phyloP scores from a whole-genome alignment of 2,888 invertebrate genomes.

The Morpho achilles region DNA sequence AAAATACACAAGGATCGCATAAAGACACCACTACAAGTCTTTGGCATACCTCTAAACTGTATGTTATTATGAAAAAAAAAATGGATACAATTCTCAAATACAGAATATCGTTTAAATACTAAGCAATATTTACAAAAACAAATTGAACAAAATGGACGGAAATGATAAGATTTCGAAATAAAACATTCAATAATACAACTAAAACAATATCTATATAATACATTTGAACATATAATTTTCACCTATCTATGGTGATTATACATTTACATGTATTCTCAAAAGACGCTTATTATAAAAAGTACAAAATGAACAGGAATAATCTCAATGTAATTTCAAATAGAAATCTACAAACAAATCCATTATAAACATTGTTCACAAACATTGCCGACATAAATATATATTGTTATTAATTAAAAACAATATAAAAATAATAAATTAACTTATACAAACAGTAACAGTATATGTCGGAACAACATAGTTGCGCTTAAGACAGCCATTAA shows the following conservation, averaged over 20 bases:
- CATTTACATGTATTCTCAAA: conserved; percentile 23
- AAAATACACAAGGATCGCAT: conserved; percentile 34
- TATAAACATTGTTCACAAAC: conserved; percentile 36
- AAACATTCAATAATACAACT: conserved; percentile 29
- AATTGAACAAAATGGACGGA: conserved; percentile 65
- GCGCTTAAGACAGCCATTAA: conserved; percentile 43
- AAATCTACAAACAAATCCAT: conserved; percentile 41
- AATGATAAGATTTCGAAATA: conserved; percentile 67
- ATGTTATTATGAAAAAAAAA: conserved; percentile 54
- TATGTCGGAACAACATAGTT: conserved; percentile 39
- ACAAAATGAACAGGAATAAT: conserved; percentile 70
- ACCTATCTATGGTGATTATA: conserved; percentile 2
- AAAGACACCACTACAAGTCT: conserved; percentile 60
- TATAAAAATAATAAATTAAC: conserved; percentile 51
- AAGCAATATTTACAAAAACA: conserved; percentile 40
- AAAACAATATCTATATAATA: conserved; percentile 27
- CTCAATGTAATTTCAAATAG: conserved; percentile 72
- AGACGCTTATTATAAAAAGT: conserved; percentile 62
- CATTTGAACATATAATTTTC: conserved; percentile 47
- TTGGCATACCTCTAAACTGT: conserved; percentile 76
- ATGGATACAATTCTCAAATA: conserved; percentile 36
- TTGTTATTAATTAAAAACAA: conserved; percentile 43
- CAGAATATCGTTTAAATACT: conserved; percentile 10
- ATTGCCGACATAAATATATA: conserved; percentile 28
- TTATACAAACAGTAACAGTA: conserved; percentile 44